Evolutionary conservation across 2,888 invertebrate species (phyloP).

Genomic region (Leptodirus hochenwartii): DNA sequence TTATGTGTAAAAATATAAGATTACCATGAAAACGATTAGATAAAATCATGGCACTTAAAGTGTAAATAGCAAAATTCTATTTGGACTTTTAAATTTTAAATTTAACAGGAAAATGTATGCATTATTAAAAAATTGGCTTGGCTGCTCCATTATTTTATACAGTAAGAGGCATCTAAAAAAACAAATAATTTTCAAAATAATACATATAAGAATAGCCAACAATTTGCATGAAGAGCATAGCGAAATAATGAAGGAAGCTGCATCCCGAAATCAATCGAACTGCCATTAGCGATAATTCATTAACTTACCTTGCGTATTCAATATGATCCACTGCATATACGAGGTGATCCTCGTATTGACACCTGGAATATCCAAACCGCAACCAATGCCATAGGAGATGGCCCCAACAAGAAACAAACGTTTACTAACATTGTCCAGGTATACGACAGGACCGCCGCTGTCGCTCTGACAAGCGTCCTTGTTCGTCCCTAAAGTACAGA

Average conservation of each 20-base stretch:
- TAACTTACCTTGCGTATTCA: slow-evolving; percentile 18
- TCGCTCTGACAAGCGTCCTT: slow-evolving; percentile 41
- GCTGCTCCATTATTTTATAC: slow-evolving; percentile 7
- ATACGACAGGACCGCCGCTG: slow-evolving; percentile 41
- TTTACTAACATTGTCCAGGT: slow-evolving; percentile 23
- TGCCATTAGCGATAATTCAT: too few species aligned
- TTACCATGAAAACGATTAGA: too few species aligned
- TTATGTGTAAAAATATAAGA: too few species aligned
- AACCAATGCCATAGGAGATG: slow-evolving; percentile 35
- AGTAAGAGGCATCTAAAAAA: slow-evolving; percentile 9
- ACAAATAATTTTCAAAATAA: slow-evolving; percentile 1
- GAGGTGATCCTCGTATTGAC: slow-evolving; percentile 36
- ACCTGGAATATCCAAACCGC: slow-evolving; percentile 31
- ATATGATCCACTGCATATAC: slow-evolving; percentile 35
- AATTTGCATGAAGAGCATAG: too few species aligned
- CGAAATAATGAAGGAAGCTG: too few species aligned
- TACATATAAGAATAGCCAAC: neutral
- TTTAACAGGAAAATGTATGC: too few species aligned
- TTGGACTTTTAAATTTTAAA: too few species aligned
- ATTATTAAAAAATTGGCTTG: too few species aligned
- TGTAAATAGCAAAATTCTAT: too few species aligned
- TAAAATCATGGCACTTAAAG: too few species aligned
- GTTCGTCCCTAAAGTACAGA: slow-evolving; percentile 33
- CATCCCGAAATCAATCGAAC: neutral
- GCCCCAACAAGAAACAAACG: slow-evolving; percentile 30